Conservation (phyloP, 2,113 vertebrate species). For the Ahaetulla prasina region DNA sequence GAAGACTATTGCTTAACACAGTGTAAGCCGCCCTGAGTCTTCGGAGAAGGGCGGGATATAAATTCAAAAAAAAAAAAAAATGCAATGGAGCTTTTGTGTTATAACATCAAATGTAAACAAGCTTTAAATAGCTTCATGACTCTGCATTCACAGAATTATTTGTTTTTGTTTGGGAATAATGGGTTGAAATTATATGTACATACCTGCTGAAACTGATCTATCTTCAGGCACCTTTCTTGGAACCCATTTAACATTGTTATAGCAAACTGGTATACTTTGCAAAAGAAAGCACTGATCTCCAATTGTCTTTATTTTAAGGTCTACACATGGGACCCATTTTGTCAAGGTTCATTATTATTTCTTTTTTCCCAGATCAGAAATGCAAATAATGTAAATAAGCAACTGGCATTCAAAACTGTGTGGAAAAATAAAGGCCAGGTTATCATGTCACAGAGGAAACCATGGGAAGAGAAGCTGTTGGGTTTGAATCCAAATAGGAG, state of each 20-base stretch:
- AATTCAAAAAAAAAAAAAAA: too few species aligned
- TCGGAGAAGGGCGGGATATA: too few species aligned
- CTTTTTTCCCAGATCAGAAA: background rate
- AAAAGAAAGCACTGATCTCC: background rate
- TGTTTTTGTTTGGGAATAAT: background rate
- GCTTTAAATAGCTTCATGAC: background rate
- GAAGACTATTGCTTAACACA: too few species aligned
- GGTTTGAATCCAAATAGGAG: background rate
- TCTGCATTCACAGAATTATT: background rate
- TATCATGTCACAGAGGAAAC: background rate
- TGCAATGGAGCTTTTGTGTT: background rate
- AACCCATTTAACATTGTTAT: background rate
- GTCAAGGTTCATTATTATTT: background rate
- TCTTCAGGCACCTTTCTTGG: background rate
- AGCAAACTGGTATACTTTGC: background rate
- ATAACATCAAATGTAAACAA: background rate
- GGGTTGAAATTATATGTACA: background rate
- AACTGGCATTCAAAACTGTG: background rate
- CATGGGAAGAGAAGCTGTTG: background rate
- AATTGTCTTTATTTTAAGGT: background rate
- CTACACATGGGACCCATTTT: background rate
- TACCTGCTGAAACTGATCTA: background rate
- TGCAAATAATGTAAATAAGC: background rate
- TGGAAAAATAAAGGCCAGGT: background rate
- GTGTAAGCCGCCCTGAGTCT: too few species aligned